Conservation (phyloP, 1,140 invertebrate genomes). For the Phthorimaea operculella region DNA sequence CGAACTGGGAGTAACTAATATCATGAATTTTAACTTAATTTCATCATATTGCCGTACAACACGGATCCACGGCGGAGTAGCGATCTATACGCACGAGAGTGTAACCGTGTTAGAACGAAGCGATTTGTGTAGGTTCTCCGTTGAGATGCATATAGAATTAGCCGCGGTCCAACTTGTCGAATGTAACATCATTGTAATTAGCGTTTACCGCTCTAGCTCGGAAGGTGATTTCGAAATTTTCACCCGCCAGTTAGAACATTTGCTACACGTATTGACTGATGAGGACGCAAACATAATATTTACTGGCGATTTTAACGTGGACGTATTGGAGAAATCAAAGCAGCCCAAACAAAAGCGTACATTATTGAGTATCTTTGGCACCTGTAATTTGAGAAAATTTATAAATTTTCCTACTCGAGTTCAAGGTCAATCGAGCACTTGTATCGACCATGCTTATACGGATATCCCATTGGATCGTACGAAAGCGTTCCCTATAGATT, state of each 20-base stretch:
- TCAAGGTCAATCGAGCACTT: neutral
- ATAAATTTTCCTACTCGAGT: neutral
- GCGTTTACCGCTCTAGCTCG: neutral
- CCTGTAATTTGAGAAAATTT: neutral
- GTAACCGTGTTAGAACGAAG: slow-evolving; percentile 1
- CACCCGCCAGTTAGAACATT: neutral
- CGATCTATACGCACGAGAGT: neutral
- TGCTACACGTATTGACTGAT: neutral
- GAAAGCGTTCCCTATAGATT: neutral
- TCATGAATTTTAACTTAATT: no score
- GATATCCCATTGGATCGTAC: neutral
- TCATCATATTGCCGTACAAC: neutral
- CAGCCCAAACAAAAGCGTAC: neutral
- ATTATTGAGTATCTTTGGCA: neutral
- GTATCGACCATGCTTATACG: slow-evolving; percentile 3
- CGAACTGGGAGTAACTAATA: no score
- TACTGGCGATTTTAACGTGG: neutral
- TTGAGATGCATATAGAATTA: slow-evolving; percentile 2
- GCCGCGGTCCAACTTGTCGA: neutral
- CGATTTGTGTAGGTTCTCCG: neutral
- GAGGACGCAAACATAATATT: neutral
- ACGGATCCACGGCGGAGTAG: neutral
- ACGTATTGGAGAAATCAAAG: neutral
- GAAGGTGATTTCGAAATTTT: neutral
- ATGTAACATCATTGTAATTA: neutral